These are phyloP conservation scores for Hanleya hanleyi DNA, from an alignment of 2,888 invertebrate species.

Conservation along the genomic window DNA sequence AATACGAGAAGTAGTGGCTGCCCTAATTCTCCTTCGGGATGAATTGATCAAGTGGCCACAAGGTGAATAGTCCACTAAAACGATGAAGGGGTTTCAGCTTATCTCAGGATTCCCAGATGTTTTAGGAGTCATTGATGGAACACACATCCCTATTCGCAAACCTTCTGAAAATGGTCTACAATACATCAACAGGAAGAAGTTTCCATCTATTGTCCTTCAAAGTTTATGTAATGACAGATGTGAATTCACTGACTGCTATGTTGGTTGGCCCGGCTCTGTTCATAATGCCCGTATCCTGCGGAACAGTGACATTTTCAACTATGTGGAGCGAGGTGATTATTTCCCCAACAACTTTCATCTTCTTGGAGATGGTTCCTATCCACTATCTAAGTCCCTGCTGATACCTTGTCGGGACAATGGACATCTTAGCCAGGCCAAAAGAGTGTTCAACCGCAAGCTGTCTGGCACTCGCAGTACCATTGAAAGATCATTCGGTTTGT, in stretches of 20 bases:
- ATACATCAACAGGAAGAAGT: not conserved
- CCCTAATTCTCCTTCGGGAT: no score
- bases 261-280: conserved; percentile 28
- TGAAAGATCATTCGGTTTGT: conserved; percentile 27
- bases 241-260: conserved; percentile 13
- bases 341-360: conserved; percentile 23
- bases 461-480: conserved; percentile 24
- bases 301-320: conserved; percentile 11
- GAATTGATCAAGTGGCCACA: no score
- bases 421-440: conserved; percentile 21
- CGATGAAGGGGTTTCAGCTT: not conserved
- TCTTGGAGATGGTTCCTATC: conserved; percentile 34
- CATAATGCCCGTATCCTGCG: conserved; percentile 29
- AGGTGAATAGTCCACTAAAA: no score
- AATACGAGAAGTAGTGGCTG: no score
- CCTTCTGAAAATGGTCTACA: not conserved
- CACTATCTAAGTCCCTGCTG: conserved; percentile 19
- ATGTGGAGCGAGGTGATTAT: not conserved
- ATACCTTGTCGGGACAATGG: conserved; percentile 38
- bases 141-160: not conserved
- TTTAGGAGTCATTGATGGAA: not conserved
- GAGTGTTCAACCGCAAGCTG: conserved; percentile 26
- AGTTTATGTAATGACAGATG: not conserved
- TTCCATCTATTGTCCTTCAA: not conserved
- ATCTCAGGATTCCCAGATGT: not conserved